Base-by-base conservation (phyloP, 1,140 invertebrate species). In the Bombyx mori region DNA sequence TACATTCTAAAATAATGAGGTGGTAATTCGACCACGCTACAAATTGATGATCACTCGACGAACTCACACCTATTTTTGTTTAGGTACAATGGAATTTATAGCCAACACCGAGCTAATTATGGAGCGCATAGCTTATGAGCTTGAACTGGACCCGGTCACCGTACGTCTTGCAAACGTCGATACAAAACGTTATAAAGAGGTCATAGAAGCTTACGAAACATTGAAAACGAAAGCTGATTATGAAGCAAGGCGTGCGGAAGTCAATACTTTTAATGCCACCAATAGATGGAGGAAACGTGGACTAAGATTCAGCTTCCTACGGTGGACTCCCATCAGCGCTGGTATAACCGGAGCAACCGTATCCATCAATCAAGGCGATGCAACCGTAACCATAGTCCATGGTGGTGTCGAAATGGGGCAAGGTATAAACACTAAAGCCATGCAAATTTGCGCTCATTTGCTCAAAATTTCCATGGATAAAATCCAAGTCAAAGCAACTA, bases 381-480 rank as follows among this genome's bases (percentile, higher is more conserved):
- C 94, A 7, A 92, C 92, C 1, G 93, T 96, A 1, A 89, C 91
- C 0, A 88, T 96, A 42, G 86, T 89, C 9, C 94, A 95, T 68
- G 93, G 91, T 52, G 95, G 95, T 18, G 90, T 95, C 49, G 95
- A 97, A 89, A 92, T 93, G 78, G 95, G 95, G 8, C 95, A 96
- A 88, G 95, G 95, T 5, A 91, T 96, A 56, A 94, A 92, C 62
- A 92, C 91, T 0, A 86, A 94, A 91, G 90, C 92, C 3, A 90
- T 91, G 42, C 94, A 96, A 89, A 90, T 92, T 9, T 91, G 89
- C 60, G 94, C 94, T 6, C 89, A 92, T 69, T 90, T 89, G 9
- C 79, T 96, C 1, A 91, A 91, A 6, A 92, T 95, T 56, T 90
- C 92, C 42, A 59, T 95, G 12, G 88, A 91, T 1, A 86, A 90